Base-by-base conservation (phyloP, 2,113 vertebrate genomes). In the Cynoglossus semilaevis region DNA sequence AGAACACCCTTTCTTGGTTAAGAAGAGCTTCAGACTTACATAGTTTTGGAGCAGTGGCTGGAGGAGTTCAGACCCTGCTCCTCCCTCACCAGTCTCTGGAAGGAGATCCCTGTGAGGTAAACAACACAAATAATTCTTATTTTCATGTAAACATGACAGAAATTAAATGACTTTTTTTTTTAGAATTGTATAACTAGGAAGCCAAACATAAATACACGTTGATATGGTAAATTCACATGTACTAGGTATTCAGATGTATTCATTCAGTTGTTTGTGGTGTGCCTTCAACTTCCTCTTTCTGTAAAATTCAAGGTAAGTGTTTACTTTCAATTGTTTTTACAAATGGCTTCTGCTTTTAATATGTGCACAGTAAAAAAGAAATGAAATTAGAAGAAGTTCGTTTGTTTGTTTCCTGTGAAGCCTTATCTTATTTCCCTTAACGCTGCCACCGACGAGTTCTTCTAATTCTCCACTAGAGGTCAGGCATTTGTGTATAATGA, bases 81-180 rank as follows among this genome's bases (percentile, higher is more conserved):
- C 0, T 93, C 92, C 75, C 93, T 93, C 71, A 98, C 94, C 74
- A 99, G 81, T 54, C 95, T 90, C 84, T 98, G 95, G 86, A 92
- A 99, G 6, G 94, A 93, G 88, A 99, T 94, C 15, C 96, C 96
- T 99, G 76, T 0, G 11, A 59, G 13, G 18, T 67, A 72, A 53
- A 48, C 5, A 53, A 15, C 50, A 34, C 29, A 18, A 15, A 17
- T 4, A 1, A 6, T 1, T 9, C 16, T 15, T 13, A 1, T 29
- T 38, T 55, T 5, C 1, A 17, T 22, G 2, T 41, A 15, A 5
- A 43, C 5, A 43, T 43, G 0, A 40, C 8, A 15, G 5, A 17
- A 38, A 17, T n/a, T 35, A 0, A 15, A 51, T 13, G 22, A 1
- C 8, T 5, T 51, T 22, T 51, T 35, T n/a, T 36, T 18, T 34